Evolutionary conservation across 2,113 vertebrate genomes (phyloP).

Genomic region (Procapra przewalskii): DNA sequence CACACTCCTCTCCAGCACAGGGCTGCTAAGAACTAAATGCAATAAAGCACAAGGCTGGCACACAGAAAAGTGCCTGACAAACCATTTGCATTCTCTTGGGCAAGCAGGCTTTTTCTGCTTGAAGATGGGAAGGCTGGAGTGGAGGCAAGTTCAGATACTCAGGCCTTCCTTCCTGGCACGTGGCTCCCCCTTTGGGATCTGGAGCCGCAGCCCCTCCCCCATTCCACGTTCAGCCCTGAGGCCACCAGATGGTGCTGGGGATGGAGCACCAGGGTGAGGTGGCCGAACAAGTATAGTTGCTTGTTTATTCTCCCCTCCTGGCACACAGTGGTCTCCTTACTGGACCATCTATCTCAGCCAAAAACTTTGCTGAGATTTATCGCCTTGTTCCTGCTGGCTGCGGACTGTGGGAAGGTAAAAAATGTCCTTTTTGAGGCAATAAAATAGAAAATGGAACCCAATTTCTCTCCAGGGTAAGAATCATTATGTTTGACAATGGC

Average conservation of each 20-base stretch:
- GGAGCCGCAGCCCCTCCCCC: not conserved
- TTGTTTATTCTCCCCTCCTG: constrained; percentile 51
- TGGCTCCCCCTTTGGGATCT: not conserved
- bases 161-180: not conserved
- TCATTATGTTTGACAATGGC: constrained; percentile 79
- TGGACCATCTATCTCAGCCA: constrained; percentile 74
- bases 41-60: accelerated
- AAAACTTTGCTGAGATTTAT: constrained; percentile 80
- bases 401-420: constrained; percentile 77
- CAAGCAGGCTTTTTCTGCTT: not conserved
- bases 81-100: not conserved
- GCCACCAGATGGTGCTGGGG: not conserved
- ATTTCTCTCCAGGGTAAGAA: constrained; percentile 81
- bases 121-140: not conserved
- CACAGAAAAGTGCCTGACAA: accelerated
- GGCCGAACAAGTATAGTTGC: not conserved
- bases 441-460: constrained; percentile 80
- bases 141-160: not conserved
- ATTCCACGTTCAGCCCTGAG: accelerated
- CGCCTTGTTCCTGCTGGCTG: constrained; percentile 71
- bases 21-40: not conserved
- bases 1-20: accelerated
- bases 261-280: not conserved
- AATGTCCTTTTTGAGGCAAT: constrained; percentile 81
- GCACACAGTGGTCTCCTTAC: constrained; percentile 60